phyloP scores from a whole-genome alignment of 2,113 vertebrate genomes.

The Catharus minimus region DNA sequence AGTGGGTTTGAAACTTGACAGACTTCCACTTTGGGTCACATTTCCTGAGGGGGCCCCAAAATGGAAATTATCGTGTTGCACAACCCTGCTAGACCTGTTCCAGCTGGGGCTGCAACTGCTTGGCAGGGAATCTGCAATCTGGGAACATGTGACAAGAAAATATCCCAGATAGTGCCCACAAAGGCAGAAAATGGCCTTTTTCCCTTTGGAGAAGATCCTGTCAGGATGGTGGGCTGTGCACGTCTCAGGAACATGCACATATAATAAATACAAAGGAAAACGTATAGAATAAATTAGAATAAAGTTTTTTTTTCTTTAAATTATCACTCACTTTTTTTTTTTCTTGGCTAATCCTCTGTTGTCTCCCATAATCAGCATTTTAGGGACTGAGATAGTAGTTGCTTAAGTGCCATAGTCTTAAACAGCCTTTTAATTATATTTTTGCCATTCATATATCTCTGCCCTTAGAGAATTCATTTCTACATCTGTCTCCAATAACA shows the following conservation, averaged over 20 bases:
- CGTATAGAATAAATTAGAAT: not conserved
- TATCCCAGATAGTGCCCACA: not conserved
- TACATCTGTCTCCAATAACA: not conserved
- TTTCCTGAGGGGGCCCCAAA: not conserved
- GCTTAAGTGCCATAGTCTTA: not conserved
- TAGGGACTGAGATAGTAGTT: not conserved
- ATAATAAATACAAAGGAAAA: not conserved
- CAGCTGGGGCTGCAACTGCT: not conserved
- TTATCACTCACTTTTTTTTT: too few relatives aligned
- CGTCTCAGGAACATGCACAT: not conserved
- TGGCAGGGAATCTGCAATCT: not conserved
- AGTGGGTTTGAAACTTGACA: conserved; percentile 39
- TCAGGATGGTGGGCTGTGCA: accelerated
- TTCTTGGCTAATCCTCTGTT: not conserved
- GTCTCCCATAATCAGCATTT: not conserved
- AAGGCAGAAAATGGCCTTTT: not conserved
- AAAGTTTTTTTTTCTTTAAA: not conserved
- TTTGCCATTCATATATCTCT: not conserved
- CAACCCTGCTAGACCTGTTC: conserved; percentile 2
- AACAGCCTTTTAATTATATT: not conserved
- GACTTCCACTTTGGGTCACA: not conserved
- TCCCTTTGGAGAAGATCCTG: not conserved
- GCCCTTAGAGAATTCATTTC: not conserved
- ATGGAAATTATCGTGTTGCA: not conserved
- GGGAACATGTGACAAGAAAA: not conserved